Percentiles rank a stretch among this genome's conserved stretches.
These are phyloP conservation scores for Thereva nobilitata DNA, from an alignment of 2,888 invertebrate genomes.

Conservation along the genomic window DNA sequence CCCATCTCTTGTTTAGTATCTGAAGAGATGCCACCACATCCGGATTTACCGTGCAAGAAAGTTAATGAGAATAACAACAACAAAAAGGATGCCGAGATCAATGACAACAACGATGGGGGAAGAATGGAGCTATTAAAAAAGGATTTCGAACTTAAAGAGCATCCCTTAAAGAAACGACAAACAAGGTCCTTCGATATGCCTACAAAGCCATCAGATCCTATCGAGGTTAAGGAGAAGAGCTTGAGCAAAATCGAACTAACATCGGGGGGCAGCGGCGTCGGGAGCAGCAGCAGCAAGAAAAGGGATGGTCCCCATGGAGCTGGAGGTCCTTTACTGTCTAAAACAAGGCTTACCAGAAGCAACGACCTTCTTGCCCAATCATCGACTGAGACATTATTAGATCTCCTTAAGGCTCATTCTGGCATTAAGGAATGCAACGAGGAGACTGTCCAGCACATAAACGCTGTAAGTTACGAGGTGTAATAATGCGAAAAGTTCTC, in stretches of 20 bases:
- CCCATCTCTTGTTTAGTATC: conserved; percentile 30
- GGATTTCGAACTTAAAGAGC: conserved; percentile 18
- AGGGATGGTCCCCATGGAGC: neutral
- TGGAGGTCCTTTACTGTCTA: conserved; percentile 17
- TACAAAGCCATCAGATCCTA: conserved; percentile 10
- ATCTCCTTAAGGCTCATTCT: conserved; percentile 56
- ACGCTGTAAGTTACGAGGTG: conserved; percentile 49
- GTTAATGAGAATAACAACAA: neutral
- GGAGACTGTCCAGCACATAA: conserved; percentile 56
- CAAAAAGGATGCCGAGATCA: neutral
- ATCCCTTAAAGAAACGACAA: conserved; percentile 41
- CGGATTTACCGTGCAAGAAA: neutral
- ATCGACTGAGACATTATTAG: conserved; percentile 56
- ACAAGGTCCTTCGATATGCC: conserved; percentile 42
- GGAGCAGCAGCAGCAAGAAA: neutral
- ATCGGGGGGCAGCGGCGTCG: neutral
- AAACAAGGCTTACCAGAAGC: conserved; percentile 47
- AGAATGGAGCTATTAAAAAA: neutral
- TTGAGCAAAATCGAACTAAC: neutral
- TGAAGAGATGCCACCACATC: conserved; percentile 40
- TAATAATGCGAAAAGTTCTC: conserved; percentile 14
- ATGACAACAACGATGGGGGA: neutral
- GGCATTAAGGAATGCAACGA: conserved; percentile 58
- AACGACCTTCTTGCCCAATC: conserved; percentile 56
- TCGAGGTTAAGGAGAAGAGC: conserved; percentile 1